Evolutionary conservation across 2,888 invertebrate species (phyloP), one percentile per base, ranked within the genome.

Genomic region (Nomada ferruginata): DNA sequence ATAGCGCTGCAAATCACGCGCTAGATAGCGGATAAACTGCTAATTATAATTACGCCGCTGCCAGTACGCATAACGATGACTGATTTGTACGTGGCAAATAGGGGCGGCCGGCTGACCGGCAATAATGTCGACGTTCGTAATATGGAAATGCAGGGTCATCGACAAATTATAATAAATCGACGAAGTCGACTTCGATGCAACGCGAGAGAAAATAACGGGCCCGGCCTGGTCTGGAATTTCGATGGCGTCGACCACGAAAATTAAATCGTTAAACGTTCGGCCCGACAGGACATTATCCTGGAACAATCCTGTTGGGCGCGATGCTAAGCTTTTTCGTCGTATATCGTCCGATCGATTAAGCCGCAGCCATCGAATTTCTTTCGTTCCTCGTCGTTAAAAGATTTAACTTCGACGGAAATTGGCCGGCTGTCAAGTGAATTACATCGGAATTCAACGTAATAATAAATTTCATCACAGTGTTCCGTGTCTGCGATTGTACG

Each of bases 31-130:
- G 78, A 89, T 88, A 88, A 91, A 89, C 90, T 89, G 90, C 90
- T 90, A 90, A 90, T 91, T 90, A 89, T 88, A 90, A 91, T 91
- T 89, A 89, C 83, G 83, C 70, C 71, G 63, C 83, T 82, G 83
- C 85, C 87, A 85, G 84, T 81, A 75, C 68, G 86, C 87, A 86
- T 89, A 89, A 90, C 87, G 85, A 90, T 87, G 89, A 91, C 86
- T 87, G 90, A 91, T 91, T 91, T 87, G 85, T 86, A 61, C 79
- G 76, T 61, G 74, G 83, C 59, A 84, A 87, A 86, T 79, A 76
- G 66, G 76, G 70, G 69, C 59, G 44, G 69, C 20, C 20, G 13
- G 15, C 52, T 66, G 52, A 20, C 50, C 63, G 71, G 75, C 76
- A 85, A 87, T 84, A 85, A 84, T 84, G 77, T 75, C 73, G 79